These are phyloP conservation scores for Anser brachyrhynchus DNA, from an alignment of 2,113 vertebrate genomes.

Conservation along the genomic window DNA sequence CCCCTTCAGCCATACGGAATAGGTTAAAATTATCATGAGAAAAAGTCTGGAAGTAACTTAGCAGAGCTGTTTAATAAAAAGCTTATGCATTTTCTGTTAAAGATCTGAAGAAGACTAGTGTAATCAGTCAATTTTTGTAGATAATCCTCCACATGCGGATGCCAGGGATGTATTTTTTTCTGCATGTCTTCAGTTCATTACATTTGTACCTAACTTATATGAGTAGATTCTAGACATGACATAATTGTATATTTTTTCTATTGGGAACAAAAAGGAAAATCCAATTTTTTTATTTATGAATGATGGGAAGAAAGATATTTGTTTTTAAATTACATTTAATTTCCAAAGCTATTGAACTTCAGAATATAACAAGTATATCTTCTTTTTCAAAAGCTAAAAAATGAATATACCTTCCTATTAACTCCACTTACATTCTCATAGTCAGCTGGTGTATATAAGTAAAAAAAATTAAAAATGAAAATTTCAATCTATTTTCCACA, in stretches of 20 bases:
- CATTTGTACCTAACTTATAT: not conserved
- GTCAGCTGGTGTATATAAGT: not conserved
- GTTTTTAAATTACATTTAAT: not conserved
- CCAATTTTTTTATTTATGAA: not conserved
- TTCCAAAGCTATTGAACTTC: not conserved
- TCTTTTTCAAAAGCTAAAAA: not conserved
- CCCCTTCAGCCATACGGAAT: not conserved
- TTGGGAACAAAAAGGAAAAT: not conserved
- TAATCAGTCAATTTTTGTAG: slow-evolving; percentile 8
- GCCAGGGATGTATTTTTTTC: not conserved
- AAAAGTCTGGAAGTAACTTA: not conserved
- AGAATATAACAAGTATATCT: not conserved
- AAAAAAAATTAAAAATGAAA: not conserved
- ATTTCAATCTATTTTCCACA: not conserved
- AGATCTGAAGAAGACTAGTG: not conserved
- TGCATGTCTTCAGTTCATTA: slow-evolving; percentile 1
- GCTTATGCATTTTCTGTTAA: not conserved
- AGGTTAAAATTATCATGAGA: not conserved
- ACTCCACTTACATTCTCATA: not conserved
- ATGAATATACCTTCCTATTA: not conserved
- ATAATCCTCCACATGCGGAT: not conserved
- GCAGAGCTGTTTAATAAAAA: not conserved
- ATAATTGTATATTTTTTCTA: not conserved
- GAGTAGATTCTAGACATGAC: not conserved
- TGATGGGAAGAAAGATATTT: not conserved